Percentiles rank a stretch among this genome's conserved stretches.
Conservation (phyloP, 2,797 vertebrate genomes). For the Limosa lapponica region DNA sequence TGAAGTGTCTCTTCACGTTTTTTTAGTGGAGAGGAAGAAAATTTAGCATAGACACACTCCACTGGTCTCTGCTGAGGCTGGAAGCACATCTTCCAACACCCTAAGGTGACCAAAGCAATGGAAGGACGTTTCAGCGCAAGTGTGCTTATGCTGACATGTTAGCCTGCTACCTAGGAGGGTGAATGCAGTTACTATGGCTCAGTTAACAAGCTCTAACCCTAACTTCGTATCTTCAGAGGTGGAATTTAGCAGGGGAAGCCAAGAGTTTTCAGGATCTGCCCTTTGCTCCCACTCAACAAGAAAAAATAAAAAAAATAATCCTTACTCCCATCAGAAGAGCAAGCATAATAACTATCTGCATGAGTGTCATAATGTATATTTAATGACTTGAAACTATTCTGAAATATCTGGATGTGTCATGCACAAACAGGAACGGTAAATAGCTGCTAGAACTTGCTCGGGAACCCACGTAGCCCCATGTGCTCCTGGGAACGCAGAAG, state of each 20-base stretch:
- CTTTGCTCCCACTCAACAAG: background rate
- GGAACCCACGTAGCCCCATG: rapidly evolving
- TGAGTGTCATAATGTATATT: background rate
- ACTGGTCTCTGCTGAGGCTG: background rate
- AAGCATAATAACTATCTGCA: background rate
- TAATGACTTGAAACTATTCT: background rate
- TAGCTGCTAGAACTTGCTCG: background rate
- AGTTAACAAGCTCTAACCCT: background rate
- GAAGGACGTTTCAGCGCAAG: background rate
- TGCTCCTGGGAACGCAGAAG: rapidly evolving
- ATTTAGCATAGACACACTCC: background rate
- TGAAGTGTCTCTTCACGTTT: background rate
- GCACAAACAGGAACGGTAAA: background rate
- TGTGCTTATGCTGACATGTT: background rate
- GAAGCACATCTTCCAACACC: background rate
- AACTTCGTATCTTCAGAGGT: background rate
- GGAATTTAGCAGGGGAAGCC: background rate
- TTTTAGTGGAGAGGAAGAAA: background rate
- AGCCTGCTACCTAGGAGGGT: background rate
- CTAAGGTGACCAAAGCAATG: background rate
- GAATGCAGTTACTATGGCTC: background rate
- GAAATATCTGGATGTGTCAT: background rate
- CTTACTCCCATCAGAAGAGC: background rate
- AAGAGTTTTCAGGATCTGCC: background rate
- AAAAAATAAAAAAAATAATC: background rate